A percentile compares a stretch with the other conserved stretches of the same genome.
Conservation (phyloP, 1,140 invertebrate species). For the Penaeus japonicus region DNA sequence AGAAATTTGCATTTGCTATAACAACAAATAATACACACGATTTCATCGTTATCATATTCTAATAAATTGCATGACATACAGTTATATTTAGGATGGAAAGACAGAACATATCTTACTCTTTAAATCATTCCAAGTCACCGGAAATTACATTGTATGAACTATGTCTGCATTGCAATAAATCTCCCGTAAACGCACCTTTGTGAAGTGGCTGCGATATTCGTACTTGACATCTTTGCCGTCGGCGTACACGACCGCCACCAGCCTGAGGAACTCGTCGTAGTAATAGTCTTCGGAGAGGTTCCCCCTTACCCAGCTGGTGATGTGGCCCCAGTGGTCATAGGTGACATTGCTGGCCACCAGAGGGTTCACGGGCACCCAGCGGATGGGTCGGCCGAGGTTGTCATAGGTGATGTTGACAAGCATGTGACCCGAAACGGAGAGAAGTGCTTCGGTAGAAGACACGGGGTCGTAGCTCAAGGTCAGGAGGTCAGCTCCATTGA, state of each 20-base stretch:
- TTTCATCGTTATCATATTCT: too few species aligned
- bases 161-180: too few species aligned
- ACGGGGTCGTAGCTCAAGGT: constrained; percentile 88
- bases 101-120: too few species aligned
- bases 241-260: constrained; percentile 47
- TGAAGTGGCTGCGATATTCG: constrained; percentile 52
- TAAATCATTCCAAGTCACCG: too few species aligned
- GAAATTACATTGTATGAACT: too few species aligned
- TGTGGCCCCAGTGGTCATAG: constrained; percentile 58
- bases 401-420: constrained; percentile 94
- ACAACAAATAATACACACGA: too few species aligned
- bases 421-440: constrained; percentile 84
- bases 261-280: constrained; percentile 45
- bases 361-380: constrained; percentile 77
- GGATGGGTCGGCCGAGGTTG: constrained; percentile 83
- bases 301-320: constrained; percentile 46
- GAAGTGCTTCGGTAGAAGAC: constrained; percentile 85
- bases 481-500: constrained; percentile 90
- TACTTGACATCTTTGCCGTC: constrained; percentile 49
- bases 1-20: neutral
- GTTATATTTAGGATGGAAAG: too few species aligned
- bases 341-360: constrained; percentile 52
- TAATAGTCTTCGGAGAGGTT: constrained; percentile 49
- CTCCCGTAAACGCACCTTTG: constrained; percentile 24
- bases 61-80: too few species aligned